Conservation (phyloP, 1,140 invertebrate species). For the Procambarus clarkii region DNA sequence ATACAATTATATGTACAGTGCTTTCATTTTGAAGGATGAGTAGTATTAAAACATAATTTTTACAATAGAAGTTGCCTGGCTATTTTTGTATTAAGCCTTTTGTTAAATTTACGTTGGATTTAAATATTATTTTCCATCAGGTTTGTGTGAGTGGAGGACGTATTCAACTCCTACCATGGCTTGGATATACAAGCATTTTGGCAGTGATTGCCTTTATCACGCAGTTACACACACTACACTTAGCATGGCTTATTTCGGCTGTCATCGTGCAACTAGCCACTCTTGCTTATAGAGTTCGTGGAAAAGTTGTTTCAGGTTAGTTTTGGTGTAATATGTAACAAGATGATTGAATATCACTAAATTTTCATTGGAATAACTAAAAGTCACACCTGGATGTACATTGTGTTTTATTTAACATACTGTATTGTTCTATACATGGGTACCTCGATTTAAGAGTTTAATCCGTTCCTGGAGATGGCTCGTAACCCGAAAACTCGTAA, state of each 20-base stretch:
- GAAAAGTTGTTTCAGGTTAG: conserved; percentile 55
- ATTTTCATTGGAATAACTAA: no score
- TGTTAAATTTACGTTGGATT: background rate
- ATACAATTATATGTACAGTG: no score
- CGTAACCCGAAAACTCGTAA: no score
- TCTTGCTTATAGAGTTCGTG: conserved; percentile 43
- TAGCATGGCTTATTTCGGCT: conserved; percentile 32
- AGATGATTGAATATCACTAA: background rate
- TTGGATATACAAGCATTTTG: conserved; percentile 33
- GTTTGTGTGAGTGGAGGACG: conserved; percentile 39
- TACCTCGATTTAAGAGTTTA: no score
- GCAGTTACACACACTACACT: conserved; percentile 35
- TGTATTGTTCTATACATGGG: no score
- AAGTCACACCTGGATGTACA: no score
- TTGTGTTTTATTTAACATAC: no score
- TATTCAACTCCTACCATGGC: conserved; percentile 46
- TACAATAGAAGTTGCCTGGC: no score
- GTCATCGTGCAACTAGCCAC: conserved; percentile 44
- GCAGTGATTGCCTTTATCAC: conserved; percentile 37
- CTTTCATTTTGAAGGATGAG: no score
- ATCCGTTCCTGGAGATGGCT: no score
- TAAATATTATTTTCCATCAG: conserved; percentile 14
- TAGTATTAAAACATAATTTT: no score
- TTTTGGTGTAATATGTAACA: background rate
- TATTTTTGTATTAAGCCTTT: no score